Percentiles rank a stretch among this genome's conserved stretches.
phyloP scores from a whole-genome alignment of 1,140 invertebrate genomes.

The Drosophila malerkotliana region DNA sequence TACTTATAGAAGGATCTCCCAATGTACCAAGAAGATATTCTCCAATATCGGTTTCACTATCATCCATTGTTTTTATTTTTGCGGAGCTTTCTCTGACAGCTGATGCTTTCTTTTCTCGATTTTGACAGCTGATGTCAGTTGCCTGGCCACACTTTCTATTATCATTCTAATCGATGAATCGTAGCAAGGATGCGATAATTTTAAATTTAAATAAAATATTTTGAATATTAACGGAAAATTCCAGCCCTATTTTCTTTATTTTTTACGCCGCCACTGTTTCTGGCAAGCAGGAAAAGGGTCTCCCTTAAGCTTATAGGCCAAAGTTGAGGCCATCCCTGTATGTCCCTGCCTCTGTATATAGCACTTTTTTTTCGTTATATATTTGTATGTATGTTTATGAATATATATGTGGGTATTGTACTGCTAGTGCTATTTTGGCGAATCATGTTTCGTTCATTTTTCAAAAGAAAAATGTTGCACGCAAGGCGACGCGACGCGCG shows the following conservation, averaged over 20 bases:
- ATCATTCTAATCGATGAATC: too few relatives aligned
- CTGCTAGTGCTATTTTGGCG: conserved; percentile 58
- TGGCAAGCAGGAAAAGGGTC: conserved; percentile 14
- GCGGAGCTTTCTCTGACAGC: neutral
- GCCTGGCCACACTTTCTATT: too few relatives aligned
- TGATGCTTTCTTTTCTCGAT: too few relatives aligned
- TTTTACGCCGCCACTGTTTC: conserved; percentile 1
- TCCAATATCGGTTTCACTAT: too few relatives aligned
- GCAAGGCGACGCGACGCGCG: conserved; percentile 59
- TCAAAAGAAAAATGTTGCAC: conserved; percentile 83
- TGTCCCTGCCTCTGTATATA: conserved; percentile 18
- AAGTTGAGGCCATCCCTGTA: conserved; percentile 60
- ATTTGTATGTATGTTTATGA: conserved; percentile 24
- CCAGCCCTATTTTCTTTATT: neutral
- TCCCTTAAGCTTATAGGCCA: conserved; percentile 67
- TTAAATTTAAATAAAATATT: too few relatives aligned
- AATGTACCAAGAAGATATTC: neutral
- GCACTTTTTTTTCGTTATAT: conserved; percentile 37
- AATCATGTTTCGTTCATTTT: conserved; percentile 83
- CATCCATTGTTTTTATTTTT: too few relatives aligned
- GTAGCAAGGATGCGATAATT: neutral
- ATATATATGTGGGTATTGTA: too few relatives aligned
- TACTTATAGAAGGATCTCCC: neutral
- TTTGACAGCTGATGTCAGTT: too few relatives aligned
- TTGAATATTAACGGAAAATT: too few relatives aligned